Evolutionary conservation across 35 echinoderm and acorn worm genomes (phyloP).

Genomic region (Lytechinus variegatus): DNA sequence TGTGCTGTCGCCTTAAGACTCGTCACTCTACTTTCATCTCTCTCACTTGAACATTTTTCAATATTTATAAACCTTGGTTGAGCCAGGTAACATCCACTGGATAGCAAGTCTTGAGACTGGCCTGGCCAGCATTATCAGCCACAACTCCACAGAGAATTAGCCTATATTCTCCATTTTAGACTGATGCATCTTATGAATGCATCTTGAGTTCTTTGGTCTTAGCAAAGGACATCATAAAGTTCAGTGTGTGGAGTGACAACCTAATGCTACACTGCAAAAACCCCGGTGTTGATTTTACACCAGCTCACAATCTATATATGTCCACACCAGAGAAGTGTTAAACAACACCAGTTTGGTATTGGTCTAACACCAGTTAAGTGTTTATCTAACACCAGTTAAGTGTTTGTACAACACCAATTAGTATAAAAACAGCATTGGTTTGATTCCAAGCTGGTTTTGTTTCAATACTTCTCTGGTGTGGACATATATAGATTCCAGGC

Average conservation of each 20-base stretch:
- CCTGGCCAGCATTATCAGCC: not conserved
- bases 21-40: not conserved
- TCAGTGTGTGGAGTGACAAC: not conserved
- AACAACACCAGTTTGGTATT: too few species aligned
- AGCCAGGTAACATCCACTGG: not conserved
- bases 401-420: too few species aligned
- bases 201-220: not conserved
- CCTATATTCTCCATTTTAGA: not conserved
- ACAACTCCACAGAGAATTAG: not conserved
- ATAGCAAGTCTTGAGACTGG: not conserved
- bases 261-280: too few species aligned
- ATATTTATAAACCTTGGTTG: not conserved
- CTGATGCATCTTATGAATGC: not conserved
- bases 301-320: too few species aligned
- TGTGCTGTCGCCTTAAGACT: too few species aligned
- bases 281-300: not conserved
- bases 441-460: too few species aligned
- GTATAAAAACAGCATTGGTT: too few species aligned
- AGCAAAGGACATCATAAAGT: not conserved
- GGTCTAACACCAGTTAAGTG: too few species aligned
- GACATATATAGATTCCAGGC: too few species aligned
- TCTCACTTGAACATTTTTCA: not conserved
- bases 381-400: too few species aligned
- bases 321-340: too few species aligned
- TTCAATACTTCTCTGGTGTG: too few species aligned